A percentile compares a stretch with the other conserved stretches of the same genome.
phyloP scores from a whole-genome alignment of 2,888 invertebrate species.

The Clusia tigrina region DNA sequence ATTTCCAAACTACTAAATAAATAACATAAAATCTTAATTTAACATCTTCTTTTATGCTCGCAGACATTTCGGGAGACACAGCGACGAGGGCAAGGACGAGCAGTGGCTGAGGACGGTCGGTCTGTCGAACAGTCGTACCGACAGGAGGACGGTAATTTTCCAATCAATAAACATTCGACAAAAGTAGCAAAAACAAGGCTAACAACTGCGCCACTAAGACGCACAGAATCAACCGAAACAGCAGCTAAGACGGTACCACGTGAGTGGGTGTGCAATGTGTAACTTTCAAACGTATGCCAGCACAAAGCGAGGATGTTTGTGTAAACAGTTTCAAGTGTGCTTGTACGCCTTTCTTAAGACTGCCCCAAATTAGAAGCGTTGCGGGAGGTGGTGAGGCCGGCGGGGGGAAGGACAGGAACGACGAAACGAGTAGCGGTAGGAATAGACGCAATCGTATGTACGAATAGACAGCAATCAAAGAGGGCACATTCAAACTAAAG shows the following conservation, averaged over 20 bases:
- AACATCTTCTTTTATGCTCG: conserved; percentile 16
- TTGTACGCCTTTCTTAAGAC: not conserved
- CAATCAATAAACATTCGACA: conserved; percentile 29
- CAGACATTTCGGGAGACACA: conserved; percentile 3
- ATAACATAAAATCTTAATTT: conserved; percentile 32
- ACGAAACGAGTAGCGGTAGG: not conserved
- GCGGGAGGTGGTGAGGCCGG: not conserved
- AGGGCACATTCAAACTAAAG: conserved; percentile 26
- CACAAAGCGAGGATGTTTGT: conserved; percentile 11
- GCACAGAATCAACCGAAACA: not conserved
- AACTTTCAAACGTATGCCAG: not conserved
- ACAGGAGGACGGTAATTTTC: conserved; percentile 24
- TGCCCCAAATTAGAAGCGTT: not conserved
- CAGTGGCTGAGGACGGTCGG: not conserved
- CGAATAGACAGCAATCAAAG: not conserved
- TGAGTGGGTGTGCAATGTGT: not conserved
- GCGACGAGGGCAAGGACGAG: not conserved
- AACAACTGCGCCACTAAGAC: not conserved
- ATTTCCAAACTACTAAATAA: conserved; percentile 30
- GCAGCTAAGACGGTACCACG: not conserved
- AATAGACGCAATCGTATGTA: not conserved
- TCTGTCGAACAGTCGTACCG: not conserved
- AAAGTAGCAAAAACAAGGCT: conserved; percentile 14
- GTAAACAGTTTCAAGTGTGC: conserved; percentile 16
- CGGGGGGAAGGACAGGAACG: not conserved